Evolutionary conservation across 2,113 vertebrate genomes (phyloP), one percentile per base, ranked within the genome.

Genomic region (Xiphophorus couchianus): DNA sequence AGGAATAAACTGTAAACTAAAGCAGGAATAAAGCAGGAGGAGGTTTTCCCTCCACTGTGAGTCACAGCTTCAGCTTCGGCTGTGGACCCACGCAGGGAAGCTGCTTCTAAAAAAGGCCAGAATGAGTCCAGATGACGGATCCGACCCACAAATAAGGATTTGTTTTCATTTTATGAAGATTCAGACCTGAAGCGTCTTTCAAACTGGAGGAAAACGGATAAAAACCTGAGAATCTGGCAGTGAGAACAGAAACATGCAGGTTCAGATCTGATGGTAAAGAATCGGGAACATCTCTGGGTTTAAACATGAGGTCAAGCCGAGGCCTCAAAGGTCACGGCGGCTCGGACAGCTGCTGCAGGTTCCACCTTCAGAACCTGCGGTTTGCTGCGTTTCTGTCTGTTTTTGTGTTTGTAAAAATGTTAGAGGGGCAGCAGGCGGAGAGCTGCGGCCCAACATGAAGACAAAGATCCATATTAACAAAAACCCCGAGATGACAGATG

Each of bases 401-500:
- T 63, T 62, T 69, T 72, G 6, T 63, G 58, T 58, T 62, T 31
- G 19, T 1, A 27, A 35, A 73, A 44, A 25, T 64, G 44, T n/a
- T 69, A 62, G 68, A 69, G 19, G 4, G 60, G 62, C 30, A 33
- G 44, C 78, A 74, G 75, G 76, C 71, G 29, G 75, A 1, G 3
- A 78, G 74, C 35, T 37, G 35, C 76, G 60, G 65, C 60, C 7
- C 11, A 66, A 29, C 44, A 63, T 1, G 0, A 42, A 88, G 86
- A 93, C 92, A 93, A 93, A 92, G 92, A 89, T 91, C 83, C 77
- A 84, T 83, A 89, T 81, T 78, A 88, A 90, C 87, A 86, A 91
- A 90, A 90, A 70, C 3, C 17, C 25, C 10, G 69, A 62, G 69
- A 82, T 91, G 92, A 93, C 92, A 93, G 84, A 93, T 93, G 92